Evolutionary conservation across 1,140 invertebrate genomes (phyloP).

Genomic region (Platorchestia sp.): DNA sequence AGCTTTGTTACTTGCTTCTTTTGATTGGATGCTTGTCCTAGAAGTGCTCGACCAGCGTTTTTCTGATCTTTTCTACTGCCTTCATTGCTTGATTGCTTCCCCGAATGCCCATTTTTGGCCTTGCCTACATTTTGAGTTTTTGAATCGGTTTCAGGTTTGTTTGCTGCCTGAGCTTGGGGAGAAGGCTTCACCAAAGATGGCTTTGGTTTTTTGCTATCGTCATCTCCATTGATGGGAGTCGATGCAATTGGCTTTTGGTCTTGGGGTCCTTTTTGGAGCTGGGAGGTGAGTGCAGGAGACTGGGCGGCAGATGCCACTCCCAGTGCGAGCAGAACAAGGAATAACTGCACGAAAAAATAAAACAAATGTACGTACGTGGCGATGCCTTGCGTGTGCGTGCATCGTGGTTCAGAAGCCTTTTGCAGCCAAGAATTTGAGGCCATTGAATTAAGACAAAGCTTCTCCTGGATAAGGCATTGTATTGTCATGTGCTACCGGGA

Average conservation of each 20-base stretch:
- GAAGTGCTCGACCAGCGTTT: neutral
- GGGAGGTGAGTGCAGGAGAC: neutral
- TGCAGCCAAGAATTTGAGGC: too few relatives aligned
- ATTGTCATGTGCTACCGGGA: too few relatives aligned
- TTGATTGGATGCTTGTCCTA: neutral
- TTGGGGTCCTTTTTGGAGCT: neutral
- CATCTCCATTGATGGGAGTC: neutral
- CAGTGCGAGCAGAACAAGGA: neutral
- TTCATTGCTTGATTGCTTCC: too few relatives aligned
- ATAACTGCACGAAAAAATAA: constrained; percentile 5
- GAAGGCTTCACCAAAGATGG: neutral
- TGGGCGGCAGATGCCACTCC: neutral
- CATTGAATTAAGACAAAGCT: too few relatives aligned
- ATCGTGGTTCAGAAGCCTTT: too few relatives aligned
- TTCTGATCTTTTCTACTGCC: too few relatives aligned
- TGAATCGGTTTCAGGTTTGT: too few relatives aligned
- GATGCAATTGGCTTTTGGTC: neutral
- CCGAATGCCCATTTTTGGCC: too few relatives aligned
- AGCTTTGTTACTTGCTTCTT: neutral
- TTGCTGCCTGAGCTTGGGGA: neutral
- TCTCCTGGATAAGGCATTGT: too few relatives aligned
- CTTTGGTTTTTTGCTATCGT: neutral
- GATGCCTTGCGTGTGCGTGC: too few relatives aligned
- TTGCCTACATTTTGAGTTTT: too few relatives aligned
- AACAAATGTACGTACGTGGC: too few relatives aligned